Base-by-base conservation (phyloP, 2,113 vertebrate genomes). In the Maccullochella peelii region DNA sequence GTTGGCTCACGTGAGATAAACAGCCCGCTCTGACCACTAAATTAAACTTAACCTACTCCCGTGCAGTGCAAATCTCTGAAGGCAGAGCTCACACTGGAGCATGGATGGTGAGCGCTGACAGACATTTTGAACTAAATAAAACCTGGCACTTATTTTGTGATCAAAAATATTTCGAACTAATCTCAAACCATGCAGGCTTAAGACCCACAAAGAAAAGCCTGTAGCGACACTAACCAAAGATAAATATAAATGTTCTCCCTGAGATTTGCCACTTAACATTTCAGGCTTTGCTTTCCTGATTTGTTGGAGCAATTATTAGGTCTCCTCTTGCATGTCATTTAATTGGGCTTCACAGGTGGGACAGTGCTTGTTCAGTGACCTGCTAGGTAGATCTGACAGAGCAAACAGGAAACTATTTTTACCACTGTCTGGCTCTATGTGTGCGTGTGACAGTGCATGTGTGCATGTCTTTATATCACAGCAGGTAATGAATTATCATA, bases 1-100 rank as follows among this genome's bases (percentile, higher is more conserved):
- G 54, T 89, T 83, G 82, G 78, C 79, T 79, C 76, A 87, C 49
- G 44, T 84, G 88, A 88, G 86, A 90, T 88, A 89, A 90, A 84
- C 80, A 84, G 73, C 61, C 30, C 63, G 38, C 71, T 76, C 82
- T 73, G 88, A 77, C 70, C 66, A 72, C 73, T 71, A 74, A 73
- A 85, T 88, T 76, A 77, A 82, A 86, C 73, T 15, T 47, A 62
- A 6, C 52, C n/a, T 36, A 50, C 44, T n/a, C 14, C 69, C 0
- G 8, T 61, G 58, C 58, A 65, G 42, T 15, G 52, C 27, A 61
- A 72, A 76, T 88, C 74, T 70, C 44, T 42, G 67, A 69, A 27
- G 14, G 73, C 57, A 69, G 30, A n/a, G 21, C 54, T 73, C 49
- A 38, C 18, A 36, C 14, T 6, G 49, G 9, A 21, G 38, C 68